A percentile compares a stretch with the other conserved stretches of the same genome.
Conservation (phyloP, 2,888 invertebrate species). For the Pandemis corylana region DNA sequence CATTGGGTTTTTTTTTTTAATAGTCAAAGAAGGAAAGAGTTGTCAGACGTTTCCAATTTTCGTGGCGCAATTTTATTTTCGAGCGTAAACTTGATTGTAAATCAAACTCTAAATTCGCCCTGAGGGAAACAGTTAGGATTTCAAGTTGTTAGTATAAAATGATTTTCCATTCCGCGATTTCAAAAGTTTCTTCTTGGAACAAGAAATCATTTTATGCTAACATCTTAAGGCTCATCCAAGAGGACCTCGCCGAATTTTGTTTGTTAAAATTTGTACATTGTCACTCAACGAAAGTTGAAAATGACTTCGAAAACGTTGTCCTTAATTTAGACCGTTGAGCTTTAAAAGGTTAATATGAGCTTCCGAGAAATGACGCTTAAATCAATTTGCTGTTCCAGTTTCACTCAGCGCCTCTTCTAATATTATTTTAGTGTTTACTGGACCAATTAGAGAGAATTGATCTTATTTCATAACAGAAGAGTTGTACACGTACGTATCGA, state of each 20-base stretch:
- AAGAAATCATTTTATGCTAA: slow-evolving; percentile 15
- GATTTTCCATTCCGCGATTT: slow-evolving; percentile 27
- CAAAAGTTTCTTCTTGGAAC: slow-evolving; percentile 9
- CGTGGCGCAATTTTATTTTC: background rate
- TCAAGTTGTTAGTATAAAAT: slow-evolving; percentile 12
- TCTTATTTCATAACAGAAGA: too few relatives aligned
- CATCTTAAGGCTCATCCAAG: background rate
- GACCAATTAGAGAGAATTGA: background rate
- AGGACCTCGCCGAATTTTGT: background rate
- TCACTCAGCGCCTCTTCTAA: background rate
- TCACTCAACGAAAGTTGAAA: slow-evolving; percentile 5
- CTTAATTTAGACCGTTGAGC: background rate
- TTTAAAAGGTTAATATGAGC: background rate
- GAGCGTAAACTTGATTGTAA: background rate
- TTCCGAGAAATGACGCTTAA: background rate
- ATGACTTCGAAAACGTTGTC: background rate
- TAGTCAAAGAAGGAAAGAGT: background rate
- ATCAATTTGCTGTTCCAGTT: background rate
- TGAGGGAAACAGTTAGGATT: background rate
- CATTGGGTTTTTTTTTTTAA: background rate
- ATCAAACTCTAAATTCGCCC: background rate
- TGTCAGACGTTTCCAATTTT: background rate
- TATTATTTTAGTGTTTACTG: background rate
- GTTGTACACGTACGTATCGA: too few relatives aligned
- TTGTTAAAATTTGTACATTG: background rate